These are phyloP conservation scores for Tetrao urogallus DNA, from an alignment of 2,113 vertebrate species.

Conservation along the genomic window DNA sequence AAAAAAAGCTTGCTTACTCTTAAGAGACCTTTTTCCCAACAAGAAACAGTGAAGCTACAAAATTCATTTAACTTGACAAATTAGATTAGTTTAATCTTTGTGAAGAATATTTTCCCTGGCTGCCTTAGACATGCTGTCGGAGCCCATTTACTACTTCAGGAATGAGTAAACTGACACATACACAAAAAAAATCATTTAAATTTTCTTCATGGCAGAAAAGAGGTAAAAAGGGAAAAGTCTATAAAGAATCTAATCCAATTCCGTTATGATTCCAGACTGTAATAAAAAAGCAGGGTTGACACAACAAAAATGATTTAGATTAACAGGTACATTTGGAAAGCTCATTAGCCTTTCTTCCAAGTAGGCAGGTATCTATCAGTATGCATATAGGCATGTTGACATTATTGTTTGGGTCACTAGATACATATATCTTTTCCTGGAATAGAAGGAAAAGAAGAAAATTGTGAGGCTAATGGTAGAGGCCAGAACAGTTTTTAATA, in stretches of 20 bases:
- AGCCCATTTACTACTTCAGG: not conserved
- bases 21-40: not conserved
- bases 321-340: not conserved
- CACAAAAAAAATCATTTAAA: not conserved
- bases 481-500: not conserved
- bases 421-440: not conserved
- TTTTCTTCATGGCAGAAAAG: not conserved
- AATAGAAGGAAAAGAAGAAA: not conserved
- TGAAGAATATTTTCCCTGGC: not conserved
- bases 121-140: not conserved
- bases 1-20: not conserved
- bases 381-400: not conserved
- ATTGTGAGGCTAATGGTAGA: not conserved
- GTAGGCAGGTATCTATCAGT: not conserved
- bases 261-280: not conserved
- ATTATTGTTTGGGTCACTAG: not conserved
- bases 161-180: not conserved
- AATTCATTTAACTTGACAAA: not conserved
- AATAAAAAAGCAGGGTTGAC: not conserved
- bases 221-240: not conserved
- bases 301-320: not conserved
- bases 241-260: not conserved
- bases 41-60: not conserved
- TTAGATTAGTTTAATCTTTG: not conserved
- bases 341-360: not conserved